Evolutionary conservation across 2,113 vertebrate species (phyloP).

Genomic region (Sebastes schlegelii): DNA sequence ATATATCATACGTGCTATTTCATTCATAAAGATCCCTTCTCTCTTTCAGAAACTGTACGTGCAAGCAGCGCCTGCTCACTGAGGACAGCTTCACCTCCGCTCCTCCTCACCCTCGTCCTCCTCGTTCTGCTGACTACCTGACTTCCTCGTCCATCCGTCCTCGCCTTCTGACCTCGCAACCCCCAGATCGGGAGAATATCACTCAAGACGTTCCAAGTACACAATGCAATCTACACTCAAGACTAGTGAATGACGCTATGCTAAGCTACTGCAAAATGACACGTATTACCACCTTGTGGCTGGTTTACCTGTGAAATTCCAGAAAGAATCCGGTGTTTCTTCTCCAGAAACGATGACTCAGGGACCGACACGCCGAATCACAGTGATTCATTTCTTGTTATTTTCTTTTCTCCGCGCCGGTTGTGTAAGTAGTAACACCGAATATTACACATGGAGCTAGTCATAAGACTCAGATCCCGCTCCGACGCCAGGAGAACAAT

Average conservation of each 20-base stretch:
- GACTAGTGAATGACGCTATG: slow-evolving; percentile 18
- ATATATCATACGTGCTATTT: background rate
- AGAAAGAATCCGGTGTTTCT: slow-evolving; percentile 5
- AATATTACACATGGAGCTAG: slow-evolving; percentile 5
- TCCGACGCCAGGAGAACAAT: slow-evolving; percentile 47
- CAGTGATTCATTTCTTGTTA: slow-evolving; percentile 46
- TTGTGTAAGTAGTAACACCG: slow-evolving; percentile 32
- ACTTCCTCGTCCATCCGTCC: slow-evolving; percentile 32
- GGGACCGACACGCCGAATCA: slow-evolving; percentile 49
- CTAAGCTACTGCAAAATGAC: slow-evolving; percentile 41
- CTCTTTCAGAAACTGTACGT: slow-evolving; percentile 63
- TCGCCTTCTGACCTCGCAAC: slow-evolving; percentile 13
- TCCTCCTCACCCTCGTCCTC: slow-evolving; percentile 59
- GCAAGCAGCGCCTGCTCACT: slow-evolving; percentile 25
- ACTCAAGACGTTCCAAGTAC: slow-evolving; percentile 7
- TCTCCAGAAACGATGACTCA: slow-evolving; percentile 55
- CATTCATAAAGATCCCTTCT: slow-evolving; percentile 6
- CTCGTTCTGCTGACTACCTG: slow-evolving; percentile 61
- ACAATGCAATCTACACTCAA: slow-evolving; percentile 25
- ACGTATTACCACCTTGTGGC: slow-evolving; percentile 9
- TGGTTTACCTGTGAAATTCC: slow-evolving; percentile 42
- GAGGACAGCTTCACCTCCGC: slow-evolving; percentile 27
- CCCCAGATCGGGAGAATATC: background rate
- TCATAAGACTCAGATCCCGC: slow-evolving; percentile 11
- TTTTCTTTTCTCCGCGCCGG: slow-evolving; percentile 39